Evolutionary conservation across 2,113 vertebrate genomes (phyloP), one percentile per base, ranked within the genome.

Genomic region (Pachypanchax playfairii): DNA sequence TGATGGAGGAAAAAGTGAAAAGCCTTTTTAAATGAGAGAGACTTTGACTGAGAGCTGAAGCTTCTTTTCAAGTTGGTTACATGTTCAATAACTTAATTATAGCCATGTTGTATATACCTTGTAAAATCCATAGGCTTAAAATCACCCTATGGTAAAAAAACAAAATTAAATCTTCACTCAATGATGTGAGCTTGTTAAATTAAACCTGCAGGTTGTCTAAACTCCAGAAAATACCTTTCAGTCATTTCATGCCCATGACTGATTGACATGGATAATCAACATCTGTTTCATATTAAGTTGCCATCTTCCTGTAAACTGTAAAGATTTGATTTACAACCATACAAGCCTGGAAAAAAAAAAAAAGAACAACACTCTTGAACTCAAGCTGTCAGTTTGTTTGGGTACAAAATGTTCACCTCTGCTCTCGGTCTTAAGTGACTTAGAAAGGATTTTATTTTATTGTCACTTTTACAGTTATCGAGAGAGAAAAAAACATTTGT

Each of bases 361-460:
- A n/a, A 67, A 42, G 9, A 39, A 26, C 28, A 28, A 24, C 14
- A n/a, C 14, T 13, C n/a, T 26, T 51, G 17, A 57, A 4, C 28
- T 28, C 13, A 5, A 64, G 33, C 17, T 58, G 26, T 33, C 39
- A 51, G 38, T 54, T 36, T 43, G 28, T 0, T 60, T 22, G 36
- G 20, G 39, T 17, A 44, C 33, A 61, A n/a, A 24, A 24, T n/a
- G 1, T 41, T 55, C 7, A 67, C 6, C 36, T 36, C 1, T 25
- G 46, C 20, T 54, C 1, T 3, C 0, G 13, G 29, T 52, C 4
- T 6, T 5, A 46, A 51, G 21, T 42, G 25, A 15, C 21, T 47
- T 9, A 17, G 9, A 43, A 47, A 5, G 54, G 11, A n/a, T 33
- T 58, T 42, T 46, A 35, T 21, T 54, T 59, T 31, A 21, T 54